Base-by-base conservation (phyloP, 23 tunicate species). In the Ascidia mentula region DNA sequence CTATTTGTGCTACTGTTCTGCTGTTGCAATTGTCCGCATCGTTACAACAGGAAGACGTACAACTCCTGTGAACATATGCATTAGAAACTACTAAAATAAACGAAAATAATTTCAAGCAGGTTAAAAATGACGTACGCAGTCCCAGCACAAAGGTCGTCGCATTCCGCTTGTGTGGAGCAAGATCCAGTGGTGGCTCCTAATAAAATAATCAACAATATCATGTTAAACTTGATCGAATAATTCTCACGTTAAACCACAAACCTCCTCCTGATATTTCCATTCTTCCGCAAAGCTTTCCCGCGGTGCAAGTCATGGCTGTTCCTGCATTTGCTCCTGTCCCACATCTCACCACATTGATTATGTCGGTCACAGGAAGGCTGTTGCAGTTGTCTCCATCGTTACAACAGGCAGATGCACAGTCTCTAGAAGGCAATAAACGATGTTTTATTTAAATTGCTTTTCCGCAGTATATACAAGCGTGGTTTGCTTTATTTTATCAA, bases 331-430 rank as follows among this genome's bases (percentile, higher is more conserved):
- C 13, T 1, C 65, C 65, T 20, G 65, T 53, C 24, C 65, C 65
- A 53, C 65, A 53, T 53, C 65, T 26, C 65, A 53, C 65, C 1
- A 53, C 24, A 28, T 53, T 53, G 65, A 26, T 53, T 28, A 53
- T 53, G 28, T 53, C 12, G 4, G 65, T 9, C 65, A 53, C 65
- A 20, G 65, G 22, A 3, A 26, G 65, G 13, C 28, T 53, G 65
- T 53, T 53, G 65, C 65, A 53, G 65, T 26, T 53, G 65, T 53
- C 65, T 20, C 28, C 65, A 53, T 53, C 65, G 24, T 53, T 53
- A 28, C 65, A 53, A 53, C 65, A 53, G 4, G 65, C 65, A 6
- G 65, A 53, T 53, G 24, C 65, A 53, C 65, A 42, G 65, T 53
- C 24, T 5, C 13, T 53, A 9, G 13, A 53, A 53, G 1, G 24